Evolutionary conservation across 1,140 invertebrate genomes (phyloP), one percentile per base, ranked within the genome.

Genomic region (Zaprionus capensis): DNA sequence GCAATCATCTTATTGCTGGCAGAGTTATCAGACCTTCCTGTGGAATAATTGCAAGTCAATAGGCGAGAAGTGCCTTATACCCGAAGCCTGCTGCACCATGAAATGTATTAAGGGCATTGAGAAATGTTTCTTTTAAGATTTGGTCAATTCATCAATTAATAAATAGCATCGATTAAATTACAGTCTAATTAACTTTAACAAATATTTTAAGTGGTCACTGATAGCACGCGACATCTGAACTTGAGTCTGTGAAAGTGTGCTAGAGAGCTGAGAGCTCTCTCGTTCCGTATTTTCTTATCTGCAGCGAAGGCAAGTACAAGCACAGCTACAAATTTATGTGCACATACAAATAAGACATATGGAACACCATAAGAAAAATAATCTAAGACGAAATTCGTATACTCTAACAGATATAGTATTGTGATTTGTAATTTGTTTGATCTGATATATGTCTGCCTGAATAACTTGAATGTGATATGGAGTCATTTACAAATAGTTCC

Each of bases 121-220:
- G 6, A 38, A 36, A 34, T 38, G 28, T 26, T 44, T 26, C 6
- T 44, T n/a, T 28, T 61, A 17, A 46, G 6, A 4, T 17, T 17
- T n/a, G 7, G 17, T 17, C 7, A n/a, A 11, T 22, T 11, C 20
- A 22, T 22, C 55, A 72, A 73, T 68, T 58, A 68, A 68, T 38
- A 62, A 62, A 28, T n/a, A 20, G 38, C 46, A 24, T 15, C 26
- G 17, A 53, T 71, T 69, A 64, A 75, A 71, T 75, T 75, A 71
- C 53, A 75, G 58, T 59, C 41, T 53, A 75, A 75, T 75, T 75
- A 75, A 75, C 63, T 58, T 34, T 44, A 49, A 64, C 53, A 75
- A 64, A 70, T 63, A 41, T 70, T 70, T 58, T 28, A 66, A 67
- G 70, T 58, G 53, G 1, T 34, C 59, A 12, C 72, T 75, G 72